Conservation (phyloP, 2,113 vertebrate genomes). For the Chroicocephalus ridibundus region DNA sequence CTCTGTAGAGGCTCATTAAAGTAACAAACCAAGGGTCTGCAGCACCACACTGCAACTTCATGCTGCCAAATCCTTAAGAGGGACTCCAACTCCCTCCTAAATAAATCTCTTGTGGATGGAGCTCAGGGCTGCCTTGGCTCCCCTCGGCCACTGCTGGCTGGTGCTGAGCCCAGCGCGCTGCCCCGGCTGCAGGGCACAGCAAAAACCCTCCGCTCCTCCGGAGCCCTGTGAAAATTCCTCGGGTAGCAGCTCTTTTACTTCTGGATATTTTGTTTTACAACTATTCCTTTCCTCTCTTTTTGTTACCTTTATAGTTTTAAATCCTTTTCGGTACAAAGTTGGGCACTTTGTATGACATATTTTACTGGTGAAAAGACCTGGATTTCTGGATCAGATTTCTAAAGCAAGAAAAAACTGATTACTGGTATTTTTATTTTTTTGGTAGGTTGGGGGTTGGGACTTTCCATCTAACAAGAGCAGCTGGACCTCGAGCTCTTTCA, state of each 20-base stretch:
- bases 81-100: background rate
- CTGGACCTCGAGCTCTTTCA: constrained; percentile 39
- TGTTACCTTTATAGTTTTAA: background rate
- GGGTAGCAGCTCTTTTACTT: background rate
- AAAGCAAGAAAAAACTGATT: constrained; percentile 28
- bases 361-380: constrained; percentile 9
- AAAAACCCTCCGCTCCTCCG: background rate
- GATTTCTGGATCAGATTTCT: background rate
- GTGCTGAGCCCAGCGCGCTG: accelerated
- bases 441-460: background rate
- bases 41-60: background rate
- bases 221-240: background rate
- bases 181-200: background rate
- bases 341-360: background rate
- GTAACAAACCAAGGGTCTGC: background rate
- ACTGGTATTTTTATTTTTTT: background rate
- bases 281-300: background rate
- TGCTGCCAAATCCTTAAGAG: background rate
- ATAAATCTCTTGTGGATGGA: background rate
- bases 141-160: accelerated
- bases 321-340: background rate
- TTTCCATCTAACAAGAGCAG: constrained; percentile 42
- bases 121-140: background rate
- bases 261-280: background rate
- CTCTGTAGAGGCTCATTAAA: background rate